Evolutionary conservation across 92 coral and sea anemone species (phyloP).

Genomic region (Umimayanthus chanpuru): DNA sequence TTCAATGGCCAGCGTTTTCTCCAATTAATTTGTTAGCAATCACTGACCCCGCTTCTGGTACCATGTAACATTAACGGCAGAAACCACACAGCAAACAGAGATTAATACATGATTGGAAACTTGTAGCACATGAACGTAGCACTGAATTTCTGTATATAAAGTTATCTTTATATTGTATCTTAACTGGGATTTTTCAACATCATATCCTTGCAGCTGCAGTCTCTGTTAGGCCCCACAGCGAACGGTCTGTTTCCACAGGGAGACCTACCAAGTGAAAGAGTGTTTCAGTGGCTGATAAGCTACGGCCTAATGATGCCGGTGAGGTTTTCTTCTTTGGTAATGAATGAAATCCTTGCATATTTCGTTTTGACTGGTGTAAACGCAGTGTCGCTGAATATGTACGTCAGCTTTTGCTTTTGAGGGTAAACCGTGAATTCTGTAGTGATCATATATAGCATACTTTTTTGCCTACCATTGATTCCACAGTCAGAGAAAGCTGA

Average conservation of each 20-base stretch:
- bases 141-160: no score
- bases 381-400: no score
- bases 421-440: no score
- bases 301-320: background rate
- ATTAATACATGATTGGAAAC: background rate
- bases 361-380: no score
- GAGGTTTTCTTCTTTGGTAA: background rate
- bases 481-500: background rate
- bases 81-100: background rate
- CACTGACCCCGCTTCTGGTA: background rate
- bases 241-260: background rate
- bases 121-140: background rate
- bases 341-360: no score
- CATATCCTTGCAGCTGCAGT: background rate
- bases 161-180: no score
- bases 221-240: background rate
- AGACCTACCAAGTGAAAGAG: background rate
- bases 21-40: background rate
- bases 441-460: no score
- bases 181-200: background rate
- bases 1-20: background rate
- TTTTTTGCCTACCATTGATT: background rate
- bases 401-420: no score
- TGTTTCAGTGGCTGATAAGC: background rate
- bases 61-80: background rate